phyloP scores from a whole-genome alignment of 2,797 vertebrate genomes.

The Xiphophorus birchmanni region DNA sequence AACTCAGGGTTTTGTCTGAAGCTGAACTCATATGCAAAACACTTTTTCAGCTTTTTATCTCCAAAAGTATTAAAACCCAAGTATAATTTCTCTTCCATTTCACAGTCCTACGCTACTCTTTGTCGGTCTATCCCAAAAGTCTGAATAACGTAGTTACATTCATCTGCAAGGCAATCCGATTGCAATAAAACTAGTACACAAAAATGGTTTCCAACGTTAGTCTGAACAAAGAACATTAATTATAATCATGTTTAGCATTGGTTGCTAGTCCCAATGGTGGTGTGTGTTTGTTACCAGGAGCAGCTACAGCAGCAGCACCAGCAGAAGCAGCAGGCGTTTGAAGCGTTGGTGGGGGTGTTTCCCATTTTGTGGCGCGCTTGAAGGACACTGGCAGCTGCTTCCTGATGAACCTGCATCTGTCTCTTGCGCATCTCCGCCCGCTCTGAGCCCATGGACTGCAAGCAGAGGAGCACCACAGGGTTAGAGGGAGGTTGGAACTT shows the following conservation, averaged over 20 bases:
- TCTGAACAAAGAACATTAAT: background rate
- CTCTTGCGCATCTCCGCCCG: conserved; percentile 83
- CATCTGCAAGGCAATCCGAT: too few species aligned
- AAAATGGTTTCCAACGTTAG: background rate
- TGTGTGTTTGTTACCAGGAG: conserved; percentile 87
- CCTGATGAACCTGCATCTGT: conserved; percentile 85
- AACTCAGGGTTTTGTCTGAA: background rate
- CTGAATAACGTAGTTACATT: background rate
- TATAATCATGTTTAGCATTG: background rate
- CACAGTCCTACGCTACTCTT: background rate
- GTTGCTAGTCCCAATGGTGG: conserved; percentile 9
- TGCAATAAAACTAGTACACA: background rate
- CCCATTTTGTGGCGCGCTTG: conserved; percentile 78
- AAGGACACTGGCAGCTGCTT: conserved; percentile 79
- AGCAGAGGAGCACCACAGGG: conserved; percentile 16
- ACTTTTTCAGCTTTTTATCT: background rate
- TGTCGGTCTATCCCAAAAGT: background rate
- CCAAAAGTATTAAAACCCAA: background rate
- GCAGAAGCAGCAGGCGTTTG: conserved; percentile 98
- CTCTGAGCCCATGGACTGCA: conserved; percentile 81
- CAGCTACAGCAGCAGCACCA: conserved; percentile 99
- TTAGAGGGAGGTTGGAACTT: conserved; percentile 7
- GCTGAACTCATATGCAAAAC: background rate
- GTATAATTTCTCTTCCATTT: background rate
- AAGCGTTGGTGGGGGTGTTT: conserved; percentile 79